Conservation (phyloP, 2,113 vertebrate genomes). For the Barnardius zonarius region DNA sequence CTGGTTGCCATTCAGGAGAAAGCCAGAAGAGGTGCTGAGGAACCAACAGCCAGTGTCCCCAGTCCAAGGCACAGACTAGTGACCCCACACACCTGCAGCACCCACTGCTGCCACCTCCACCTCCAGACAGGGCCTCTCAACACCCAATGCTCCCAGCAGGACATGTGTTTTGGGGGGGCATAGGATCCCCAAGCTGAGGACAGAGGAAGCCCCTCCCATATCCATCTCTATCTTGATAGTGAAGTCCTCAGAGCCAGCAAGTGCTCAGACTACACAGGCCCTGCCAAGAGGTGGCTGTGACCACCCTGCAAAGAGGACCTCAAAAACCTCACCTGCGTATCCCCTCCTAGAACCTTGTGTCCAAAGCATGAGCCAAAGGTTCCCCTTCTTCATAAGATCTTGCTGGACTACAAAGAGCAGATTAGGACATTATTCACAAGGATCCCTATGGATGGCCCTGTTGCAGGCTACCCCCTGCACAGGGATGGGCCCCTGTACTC, state of each 20-base stretch:
- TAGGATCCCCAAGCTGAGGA: background rate
- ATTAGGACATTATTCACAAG: background rate
- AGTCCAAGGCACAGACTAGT: background rate
- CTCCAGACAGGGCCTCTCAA: accelerated
- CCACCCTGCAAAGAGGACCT: background rate
- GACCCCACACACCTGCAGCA: background rate
- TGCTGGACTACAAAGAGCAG: background rate
- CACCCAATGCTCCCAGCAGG: background rate
- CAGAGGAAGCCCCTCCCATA: background rate
- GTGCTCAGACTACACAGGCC: too few relatives aligned
- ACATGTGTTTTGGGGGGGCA: accelerated
- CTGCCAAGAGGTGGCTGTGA: background rate
- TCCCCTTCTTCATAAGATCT: background rate
- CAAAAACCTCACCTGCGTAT: background rate
- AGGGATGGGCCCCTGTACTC: background rate
- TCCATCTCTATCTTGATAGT: background rate
- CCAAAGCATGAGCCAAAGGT: background rate
- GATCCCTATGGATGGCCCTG: background rate
- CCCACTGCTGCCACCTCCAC: background rate
- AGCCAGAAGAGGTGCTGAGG: background rate
- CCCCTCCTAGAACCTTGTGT: background rate
- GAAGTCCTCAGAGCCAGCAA: background rate
- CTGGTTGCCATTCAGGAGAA: background rate
- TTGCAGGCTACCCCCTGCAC: background rate
- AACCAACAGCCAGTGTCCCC: background rate